phyloP scores from a whole-genome alignment of 1,140 invertebrate species.

The Maconellicoccus hirsutus region DNA sequence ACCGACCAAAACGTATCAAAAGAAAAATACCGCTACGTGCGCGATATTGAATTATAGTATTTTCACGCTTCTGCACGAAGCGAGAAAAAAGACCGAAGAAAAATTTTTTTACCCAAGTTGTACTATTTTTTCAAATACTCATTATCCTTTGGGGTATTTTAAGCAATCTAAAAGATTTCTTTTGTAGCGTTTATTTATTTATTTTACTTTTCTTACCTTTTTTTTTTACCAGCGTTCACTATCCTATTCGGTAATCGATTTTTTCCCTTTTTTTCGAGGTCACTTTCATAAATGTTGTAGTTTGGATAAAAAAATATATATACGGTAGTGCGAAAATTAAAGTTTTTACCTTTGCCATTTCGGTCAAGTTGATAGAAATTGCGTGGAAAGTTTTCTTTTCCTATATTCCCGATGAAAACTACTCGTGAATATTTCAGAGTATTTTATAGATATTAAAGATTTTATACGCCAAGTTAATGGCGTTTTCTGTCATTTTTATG shows the following conservation, averaged over 20 bases:
- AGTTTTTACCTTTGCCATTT: background rate
- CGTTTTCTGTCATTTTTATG: no score
- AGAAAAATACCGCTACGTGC: background rate
- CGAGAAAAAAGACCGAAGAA: background rate
- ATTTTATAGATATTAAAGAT: no score
- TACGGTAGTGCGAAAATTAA: background rate
- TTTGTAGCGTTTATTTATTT: slow-evolving; percentile 4
- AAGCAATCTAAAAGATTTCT: background rate
- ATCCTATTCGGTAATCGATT: background rate
- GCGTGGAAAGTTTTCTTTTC: no score
- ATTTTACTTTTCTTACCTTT: slow-evolving; percentile 1
- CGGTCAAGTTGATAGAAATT: background rate
- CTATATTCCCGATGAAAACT: no score
- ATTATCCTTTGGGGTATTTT: background rate
- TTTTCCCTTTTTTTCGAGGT: slow-evolving; percentile 4
- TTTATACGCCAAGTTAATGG: no score
- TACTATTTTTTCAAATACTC: background rate
- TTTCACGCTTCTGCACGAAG: background rate
- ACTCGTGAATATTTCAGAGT: no score
- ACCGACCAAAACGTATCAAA: background rate
- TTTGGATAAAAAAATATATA: background rate
- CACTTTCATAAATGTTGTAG: background rate
- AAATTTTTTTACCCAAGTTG: background rate
- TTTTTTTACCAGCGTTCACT: background rate
- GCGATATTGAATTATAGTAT: slow-evolving; percentile 1